Base-by-base conservation (phyloP, 2,888 invertebrate genomes). In the Chrysodeixis includens region DNA sequence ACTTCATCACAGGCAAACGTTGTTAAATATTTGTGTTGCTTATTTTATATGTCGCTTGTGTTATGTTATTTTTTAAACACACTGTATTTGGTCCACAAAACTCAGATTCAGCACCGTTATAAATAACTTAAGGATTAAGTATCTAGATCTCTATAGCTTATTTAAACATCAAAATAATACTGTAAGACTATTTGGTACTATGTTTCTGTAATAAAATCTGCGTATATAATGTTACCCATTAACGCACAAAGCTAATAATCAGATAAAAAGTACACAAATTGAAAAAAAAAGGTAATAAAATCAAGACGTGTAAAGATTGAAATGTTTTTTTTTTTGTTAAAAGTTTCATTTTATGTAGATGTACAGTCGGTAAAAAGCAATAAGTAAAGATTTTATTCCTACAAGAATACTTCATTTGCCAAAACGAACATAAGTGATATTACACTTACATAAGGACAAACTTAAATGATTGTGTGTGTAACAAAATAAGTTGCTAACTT, bases 141-240 rank as follows among this genome's bases (percentile, higher is more conserved):
- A 40, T n/a, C 40, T n/a, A 40, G 40, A 40, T 40, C 40, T 40
- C 40, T 40, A 40, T n/a, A 40, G 40, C n/a, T 40, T 40, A 40
- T 40, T 40, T n/a, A n/a, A 40, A 40, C 40, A 40, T 14, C n/a
- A 40, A 0, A 40, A 40, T n/a, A 40, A 40, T 40, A 40, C n/a
- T 40, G 40, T n/a, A 40, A n/a, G 14, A 40, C n/a, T 40, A 40
- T n/a, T n/a, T 40, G 5, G n/a, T n/a, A n/a, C 40, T n/a, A n/a
- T 26, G 3, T 6, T 6, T 2, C n/a, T n/a, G 40, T 14, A 14
- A n/a, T n/a, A n/a, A 40, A 40, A 5, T n/a, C 40, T n/a, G n/a
- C 40, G n/a, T n/a, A n/a, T n/a, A 40, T n/a, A 40, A 40, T 40
- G 14, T 12, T 4, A 40, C 14, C n/a, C n/a, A n/a, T 40, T n/a